A percentile compares a stretch with the other conserved stretches of the same genome.
Conservation (phyloP, 2,888 invertebrate species). For the Aporophyla nigra region DNA sequence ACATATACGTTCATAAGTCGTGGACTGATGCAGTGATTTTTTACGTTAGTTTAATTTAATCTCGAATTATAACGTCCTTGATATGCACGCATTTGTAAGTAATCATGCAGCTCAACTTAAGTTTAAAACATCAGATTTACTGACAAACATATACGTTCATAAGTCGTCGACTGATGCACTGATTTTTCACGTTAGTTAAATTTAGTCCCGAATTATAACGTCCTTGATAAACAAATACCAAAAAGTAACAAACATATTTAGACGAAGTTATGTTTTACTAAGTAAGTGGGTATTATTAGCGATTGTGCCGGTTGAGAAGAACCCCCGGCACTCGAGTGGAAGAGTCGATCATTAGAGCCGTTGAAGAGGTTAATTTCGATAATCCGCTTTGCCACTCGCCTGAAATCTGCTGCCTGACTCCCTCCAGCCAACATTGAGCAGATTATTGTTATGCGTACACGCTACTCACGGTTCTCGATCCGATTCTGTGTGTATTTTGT, state of each 20-base stretch:
- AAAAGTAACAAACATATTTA: conserved; percentile 31
- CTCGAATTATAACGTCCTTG: not conserved
- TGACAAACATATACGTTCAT: not conserved
- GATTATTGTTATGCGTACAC: conserved; percentile 65
- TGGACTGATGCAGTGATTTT: not conserved
- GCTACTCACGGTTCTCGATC: conserved; percentile 48
- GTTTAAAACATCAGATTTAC: not conserved
- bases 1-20: not conserved
- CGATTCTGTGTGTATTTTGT: conserved; percentile 13
- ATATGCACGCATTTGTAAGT: not conserved
- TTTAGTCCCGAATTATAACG: not conserved
- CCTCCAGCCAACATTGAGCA: conserved; percentile 58
- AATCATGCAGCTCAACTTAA: too few species aligned
- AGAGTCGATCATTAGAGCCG: conserved; percentile 84
- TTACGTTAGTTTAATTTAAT: not conserved
- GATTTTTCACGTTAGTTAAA: not conserved
- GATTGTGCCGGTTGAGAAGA: conserved; percentile 60
- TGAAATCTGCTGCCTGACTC: conserved; percentile 74
- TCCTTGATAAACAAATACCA: not conserved
- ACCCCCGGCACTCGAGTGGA: conserved; percentile 79
- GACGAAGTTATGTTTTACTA: conserved; percentile 50
- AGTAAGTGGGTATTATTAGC: conserved; percentile 63
- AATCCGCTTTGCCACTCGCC: conserved; percentile 84
- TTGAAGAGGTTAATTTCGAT: conserved; percentile 88
- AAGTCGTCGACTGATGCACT: not conserved